phyloP scores from a whole-genome alignment of 2,113 vertebrate species.

The Psilopsiagon aymara region DNA sequence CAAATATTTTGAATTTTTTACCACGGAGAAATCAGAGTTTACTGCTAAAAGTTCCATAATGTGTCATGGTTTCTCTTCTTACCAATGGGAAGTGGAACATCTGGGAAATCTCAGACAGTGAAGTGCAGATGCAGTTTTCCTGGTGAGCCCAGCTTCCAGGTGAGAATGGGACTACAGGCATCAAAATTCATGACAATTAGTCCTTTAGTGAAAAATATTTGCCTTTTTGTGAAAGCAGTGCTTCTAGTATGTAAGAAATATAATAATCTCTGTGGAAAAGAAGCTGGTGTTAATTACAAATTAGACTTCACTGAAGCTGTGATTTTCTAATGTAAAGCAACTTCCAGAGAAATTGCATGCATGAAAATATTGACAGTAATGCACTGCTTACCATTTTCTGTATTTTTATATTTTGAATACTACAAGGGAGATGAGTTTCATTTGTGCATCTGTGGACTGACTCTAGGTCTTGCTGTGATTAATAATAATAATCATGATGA shows the following conservation, averaged over 20 bases:
- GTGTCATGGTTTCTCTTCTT: not conserved
- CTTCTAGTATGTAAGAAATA: not conserved
- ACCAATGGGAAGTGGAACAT: not conserved
- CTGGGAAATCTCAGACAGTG: not conserved
- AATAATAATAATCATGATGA: not conserved
- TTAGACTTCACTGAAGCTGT: not conserved
- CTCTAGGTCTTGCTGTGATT: not conserved
- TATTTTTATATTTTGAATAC: not conserved
- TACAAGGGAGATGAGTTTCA: not conserved
- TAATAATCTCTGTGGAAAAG: not conserved
- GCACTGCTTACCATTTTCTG: not conserved
- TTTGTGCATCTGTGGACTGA: accelerated
- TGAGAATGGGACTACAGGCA: not conserved
- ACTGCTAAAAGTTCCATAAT: not conserved
- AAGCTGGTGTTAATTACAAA: not conserved
- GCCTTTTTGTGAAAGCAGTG: not conserved
- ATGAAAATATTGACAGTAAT: too few species aligned
- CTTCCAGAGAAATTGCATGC: not conserved
- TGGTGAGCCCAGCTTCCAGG: not conserved
- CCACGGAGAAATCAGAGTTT: not conserved
- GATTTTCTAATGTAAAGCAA: not conserved
- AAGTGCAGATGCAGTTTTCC: not conserved
- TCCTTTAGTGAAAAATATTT: not conserved
- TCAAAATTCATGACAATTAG: not conserved
- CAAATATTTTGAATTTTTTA: constrained; percentile 16